Base-by-base conservation (phyloP, 2,113 vertebrate genomes). In the Eira barbara region DNA sequence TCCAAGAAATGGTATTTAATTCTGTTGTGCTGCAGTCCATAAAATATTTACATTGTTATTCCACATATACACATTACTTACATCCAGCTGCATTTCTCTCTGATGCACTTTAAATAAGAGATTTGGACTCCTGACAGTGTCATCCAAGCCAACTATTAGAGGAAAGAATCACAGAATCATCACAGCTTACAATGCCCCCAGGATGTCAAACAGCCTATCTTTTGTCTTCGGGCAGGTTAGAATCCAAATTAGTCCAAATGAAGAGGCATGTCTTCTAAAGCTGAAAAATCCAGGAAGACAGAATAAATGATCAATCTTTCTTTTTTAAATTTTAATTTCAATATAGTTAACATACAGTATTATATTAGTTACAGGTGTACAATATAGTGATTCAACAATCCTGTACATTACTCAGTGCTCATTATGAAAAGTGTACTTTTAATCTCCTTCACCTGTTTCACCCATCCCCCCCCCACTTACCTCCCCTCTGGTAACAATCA, bases 41-140 rank as follows among this genome's bases (percentile, higher is more conserved):
- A 97, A 98, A 97, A 97, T 98, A 97, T 98, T 98, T 96, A 98
- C 94, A 69, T 67, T 93, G 92, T 96, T 97, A 42, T 94, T 79
- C 96, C 84, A 95, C 92, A 83, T 79, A 87, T 47, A 76, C 63
- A 94, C 94, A 76, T 76, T 91, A 80, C 97, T 95, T 94, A 88
- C 52, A 83, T 97, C 47, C 84, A 80, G n/a, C 47, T 89, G 78
- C 81, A 79, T 92, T 85, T 91, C 84, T 96, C 82, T 96, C 87
- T 25, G 92, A 87, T 94, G 97, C 88, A 92, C 87, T 97, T 97
- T 96, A 87, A 92, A 87, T 95, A 96, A 94, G 74, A 89, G 65
- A 85, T 74, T 87, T 97, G 98, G 97, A 97, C 59, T 97, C 85
- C 45, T 95, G 97, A 96, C 94, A 96, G 27, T 36, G 39, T 52